Conservation (phyloP, 2,888 invertebrate genomes). For the Xestobium rufovillosum region DNA sequence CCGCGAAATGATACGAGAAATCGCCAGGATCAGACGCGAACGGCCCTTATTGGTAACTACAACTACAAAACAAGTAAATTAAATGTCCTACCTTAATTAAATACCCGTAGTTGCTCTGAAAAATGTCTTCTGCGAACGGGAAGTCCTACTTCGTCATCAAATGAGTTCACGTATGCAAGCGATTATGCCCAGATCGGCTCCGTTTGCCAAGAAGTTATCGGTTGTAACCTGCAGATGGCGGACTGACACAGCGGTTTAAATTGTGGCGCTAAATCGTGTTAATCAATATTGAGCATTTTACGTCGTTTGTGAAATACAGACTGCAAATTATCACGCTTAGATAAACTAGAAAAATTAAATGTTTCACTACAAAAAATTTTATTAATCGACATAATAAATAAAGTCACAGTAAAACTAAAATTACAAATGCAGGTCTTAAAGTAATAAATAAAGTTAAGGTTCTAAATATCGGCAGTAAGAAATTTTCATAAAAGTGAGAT, state of each 20-base stretch:
- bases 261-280: not conserved
- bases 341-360: too few relatives aligned
- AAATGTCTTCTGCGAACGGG: slow-evolving; percentile 25
- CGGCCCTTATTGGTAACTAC: slow-evolving; percentile 28
- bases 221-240: slow-evolving; percentile 13
- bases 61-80: slow-evolving; percentile 12
- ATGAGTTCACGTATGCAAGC: slow-evolving; percentile 35
- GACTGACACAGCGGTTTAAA: not conserved
- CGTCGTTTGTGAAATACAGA: too few relatives aligned
- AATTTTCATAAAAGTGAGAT: too few relatives aligned
- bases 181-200: slow-evolving; percentile 33
- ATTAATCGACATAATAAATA: too few relatives aligned
- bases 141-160: slow-evolving; percentile 37
- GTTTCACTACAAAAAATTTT: too few relatives aligned
- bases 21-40: slow-evolving; percentile 32
- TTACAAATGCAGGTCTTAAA: too few relatives aligned
- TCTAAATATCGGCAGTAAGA: too few relatives aligned
- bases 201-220: slow-evolving; percentile 30
- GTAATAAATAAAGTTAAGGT: too few relatives aligned
- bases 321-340: too few relatives aligned
- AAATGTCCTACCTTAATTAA: slow-evolving; percentile 19
- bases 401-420: too few relatives aligned
- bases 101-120: slow-evolving; percentile 11
- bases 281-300: too few relatives aligned
- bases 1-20: slow-evolving; percentile 40